phyloP scores from a whole-genome alignment of 2,113 vertebrate genomes.

The Crotophaga sulcirostris region DNA sequence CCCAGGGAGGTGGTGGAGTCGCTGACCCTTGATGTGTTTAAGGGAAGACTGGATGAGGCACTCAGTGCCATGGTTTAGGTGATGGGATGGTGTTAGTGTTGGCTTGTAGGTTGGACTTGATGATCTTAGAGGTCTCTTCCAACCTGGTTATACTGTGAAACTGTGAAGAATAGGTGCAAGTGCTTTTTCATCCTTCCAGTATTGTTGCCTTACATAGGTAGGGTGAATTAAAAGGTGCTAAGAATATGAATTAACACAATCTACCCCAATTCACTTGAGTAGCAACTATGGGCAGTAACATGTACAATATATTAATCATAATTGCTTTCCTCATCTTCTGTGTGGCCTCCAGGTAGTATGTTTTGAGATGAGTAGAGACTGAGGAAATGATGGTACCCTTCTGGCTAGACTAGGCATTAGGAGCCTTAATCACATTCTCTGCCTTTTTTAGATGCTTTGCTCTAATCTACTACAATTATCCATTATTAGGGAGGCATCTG shows the following conservation, averaged over 20 bases:
- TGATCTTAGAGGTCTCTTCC: too few species aligned
- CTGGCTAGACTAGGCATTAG: not conserved
- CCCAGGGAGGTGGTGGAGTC: too few species aligned
- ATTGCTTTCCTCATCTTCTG: not conserved
- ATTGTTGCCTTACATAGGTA: not conserved
- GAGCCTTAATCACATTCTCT: not conserved
- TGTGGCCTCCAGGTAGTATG: not conserved
- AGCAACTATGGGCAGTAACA: not conserved
- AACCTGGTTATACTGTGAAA: too few species aligned
- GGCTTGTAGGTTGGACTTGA: too few species aligned
- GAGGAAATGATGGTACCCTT: not conserved
- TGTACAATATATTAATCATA: not conserved
- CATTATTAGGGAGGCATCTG: not conserved
- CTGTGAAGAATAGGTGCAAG: not conserved
- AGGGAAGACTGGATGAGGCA: too few species aligned
- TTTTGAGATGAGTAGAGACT: not conserved
- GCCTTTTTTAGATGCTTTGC: not conserved
- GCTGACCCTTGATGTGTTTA: too few species aligned
- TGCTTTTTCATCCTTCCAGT: not conserved
- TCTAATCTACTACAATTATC: not conserved
- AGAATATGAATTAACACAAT: not conserved
- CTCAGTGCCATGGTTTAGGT: too few species aligned
- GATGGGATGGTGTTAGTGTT: too few species aligned
- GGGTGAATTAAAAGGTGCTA: not conserved
- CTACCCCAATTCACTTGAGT: not conserved